A percentile compares a stretch with the other conserved stretches of the same genome.
Evolutionary conservation across 2,888 invertebrate genomes (phyloP).

Genomic region (Folsomia candida): DNA sequence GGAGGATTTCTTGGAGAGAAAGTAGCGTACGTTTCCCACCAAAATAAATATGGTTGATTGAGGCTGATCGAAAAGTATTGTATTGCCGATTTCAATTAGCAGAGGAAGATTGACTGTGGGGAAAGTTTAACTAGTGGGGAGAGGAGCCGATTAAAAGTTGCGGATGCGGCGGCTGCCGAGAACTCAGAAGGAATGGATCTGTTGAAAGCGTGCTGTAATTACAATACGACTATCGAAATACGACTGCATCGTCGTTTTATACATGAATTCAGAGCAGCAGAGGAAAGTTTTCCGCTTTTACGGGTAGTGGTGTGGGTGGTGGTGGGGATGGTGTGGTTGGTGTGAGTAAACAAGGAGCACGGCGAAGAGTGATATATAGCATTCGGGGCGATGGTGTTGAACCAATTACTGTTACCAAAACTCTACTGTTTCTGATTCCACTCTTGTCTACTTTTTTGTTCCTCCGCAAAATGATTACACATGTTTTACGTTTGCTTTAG

Average conservation of each 20-base stretch:
- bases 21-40: background rate
- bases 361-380: slow-evolving; percentile 14
- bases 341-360: background rate
- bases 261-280: slow-evolving; percentile 8
- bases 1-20: background rate
- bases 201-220: slow-evolving; percentile 15
- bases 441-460: slow-evolving; percentile 13
- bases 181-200: slow-evolving; percentile 12
- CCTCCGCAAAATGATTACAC: slow-evolving; percentile 20
- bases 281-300: slow-evolving; percentile 11
- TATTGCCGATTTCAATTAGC: slow-evolving; percentile 22
- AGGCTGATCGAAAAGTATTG: background rate
- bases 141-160: slow-evolving; percentile 10
- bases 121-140: background rate
- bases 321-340: background rate
- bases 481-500: slow-evolving; percentile 17
- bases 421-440: slow-evolving; percentile 14
- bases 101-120: slow-evolving; percentile 14
- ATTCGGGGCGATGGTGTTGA: slow-evolving; percentile 15
- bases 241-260: no score
- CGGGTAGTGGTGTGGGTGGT: background rate
- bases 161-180: background rate
- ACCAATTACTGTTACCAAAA: slow-evolving; percentile 23
- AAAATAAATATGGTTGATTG: background rate
- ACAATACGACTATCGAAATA: no score